Evolutionary conservation across 2,888 invertebrate genomes (phyloP), one percentile per base, ranked within the genome.

Genomic region (Tinea trinotella): DNA sequence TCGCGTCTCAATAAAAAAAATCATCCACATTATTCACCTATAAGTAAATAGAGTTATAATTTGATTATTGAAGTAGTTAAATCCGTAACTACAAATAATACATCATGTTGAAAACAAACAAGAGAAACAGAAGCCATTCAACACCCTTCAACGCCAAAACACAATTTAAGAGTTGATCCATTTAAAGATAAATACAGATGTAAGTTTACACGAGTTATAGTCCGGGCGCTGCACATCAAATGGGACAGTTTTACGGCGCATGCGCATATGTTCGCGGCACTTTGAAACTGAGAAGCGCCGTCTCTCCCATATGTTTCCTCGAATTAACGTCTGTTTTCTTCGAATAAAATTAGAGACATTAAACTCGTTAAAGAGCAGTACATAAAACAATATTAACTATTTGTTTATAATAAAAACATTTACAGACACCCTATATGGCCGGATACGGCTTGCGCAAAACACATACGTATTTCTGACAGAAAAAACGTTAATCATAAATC

Each of bases 301-400:
- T 79, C 74, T 70, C 72, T 67, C 70, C 76, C 84, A 85, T 76
- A 80, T 84, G 84, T 74, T 84, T 85, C 84, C 84, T 82, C 72
- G 84, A 83, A 85, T 71, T 76, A 71, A 80, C 74, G 82, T 83
- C 82, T 85, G 84, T 80, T 83, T 84, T 84, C 84, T 74, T 70
- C 74, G 82, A 83, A 84, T 67, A 75, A 77, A 81, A 80, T 73
- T 67, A 52, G 61, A 76, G 71, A 76, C 78, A 70, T 84, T 82
- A 85, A 85, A 73, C 74, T 66, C 64, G 64, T 70, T 71, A 70
- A 74, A 76, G 74, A 74, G 72, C 68, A 65, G 63, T 63, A 70
- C 74, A 74, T 79, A 71, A 76, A 79, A 78, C 74, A 72, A 74
- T 73, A 79, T 78, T 72, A 74, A 76, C 78, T 73, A 65, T 66